Evolutionary conservation across 2,888 invertebrate genomes (phyloP).

Genomic region (Tachystola acroxantha): DNA sequence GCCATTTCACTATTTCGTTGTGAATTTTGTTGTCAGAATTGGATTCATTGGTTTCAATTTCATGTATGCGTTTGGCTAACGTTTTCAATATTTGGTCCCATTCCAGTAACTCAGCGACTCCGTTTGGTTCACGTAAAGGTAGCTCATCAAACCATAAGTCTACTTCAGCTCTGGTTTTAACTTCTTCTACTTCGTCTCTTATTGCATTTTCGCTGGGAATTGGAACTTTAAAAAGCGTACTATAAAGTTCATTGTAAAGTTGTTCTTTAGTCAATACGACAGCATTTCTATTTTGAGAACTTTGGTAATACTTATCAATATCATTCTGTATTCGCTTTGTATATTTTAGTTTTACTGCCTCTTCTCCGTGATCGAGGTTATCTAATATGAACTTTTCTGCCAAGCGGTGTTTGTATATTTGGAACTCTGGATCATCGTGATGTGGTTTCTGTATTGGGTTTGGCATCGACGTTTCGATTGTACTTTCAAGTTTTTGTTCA

Average conservation of each 20-base stretch:
- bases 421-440: slow-evolving; percentile 37
- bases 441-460: slow-evolving; percentile 25
- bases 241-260: slow-evolving; percentile 43
- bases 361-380: slow-evolving; percentile 46
- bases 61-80: slow-evolving; percentile 41
- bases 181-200: slow-evolving; percentile 40
- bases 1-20: slow-evolving; percentile 44
- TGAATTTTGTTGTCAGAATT: slow-evolving; percentile 31
- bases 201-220: slow-evolving; percentile 37
- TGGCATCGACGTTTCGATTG: slow-evolving; percentile 42
- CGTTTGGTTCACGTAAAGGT: slow-evolving; percentile 29
- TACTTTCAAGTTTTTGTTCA: slow-evolving; percentile 39
- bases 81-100: slow-evolving; percentile 39
- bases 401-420: slow-evolving; percentile 47
- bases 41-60: slow-evolving; percentile 35
- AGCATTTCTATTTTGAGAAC: slow-evolving; percentile 35
- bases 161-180: slow-evolving; percentile 50
- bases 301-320: slow-evolving; percentile 38
- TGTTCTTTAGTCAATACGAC: slow-evolving; percentile 35
- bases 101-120: slow-evolving; percentile 31
- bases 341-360: slow-evolving; percentile 36
- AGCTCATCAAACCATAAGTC: slow-evolving; percentile 45
- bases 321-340: slow-evolving; percentile 34
- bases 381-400: slow-evolving; percentile 49
- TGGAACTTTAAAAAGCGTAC: slow-evolving; percentile 40